Conservation (phyloP, 2,113 vertebrate genomes). For the Tyrannus savana region DNA sequence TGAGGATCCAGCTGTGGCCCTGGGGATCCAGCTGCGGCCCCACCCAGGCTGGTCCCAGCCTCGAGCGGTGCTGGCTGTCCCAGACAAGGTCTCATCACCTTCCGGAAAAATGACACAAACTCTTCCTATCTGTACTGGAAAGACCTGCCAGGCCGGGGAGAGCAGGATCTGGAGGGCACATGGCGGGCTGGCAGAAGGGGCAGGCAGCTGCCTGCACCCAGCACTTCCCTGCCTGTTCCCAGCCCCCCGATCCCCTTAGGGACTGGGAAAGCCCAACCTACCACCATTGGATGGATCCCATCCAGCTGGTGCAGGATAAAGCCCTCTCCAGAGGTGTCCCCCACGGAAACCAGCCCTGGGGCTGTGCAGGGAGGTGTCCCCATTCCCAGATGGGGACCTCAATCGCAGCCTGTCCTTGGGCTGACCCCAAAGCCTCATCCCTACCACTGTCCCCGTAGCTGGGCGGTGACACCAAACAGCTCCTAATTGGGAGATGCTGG, state of each 20-base stretch:
- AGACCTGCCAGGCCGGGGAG: slow-evolving; percentile 44
- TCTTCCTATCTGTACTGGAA: slow-evolving; percentile 47
- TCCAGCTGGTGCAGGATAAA: neutral
- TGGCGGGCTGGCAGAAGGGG: neutral
- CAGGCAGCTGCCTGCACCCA: neutral
- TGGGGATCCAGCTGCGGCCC: neutral
- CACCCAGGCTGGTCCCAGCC: neutral
- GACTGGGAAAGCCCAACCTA: neutral
- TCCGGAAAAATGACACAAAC: slow-evolving; percentile 50
- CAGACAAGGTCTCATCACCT: slow-evolving; percentile 21
- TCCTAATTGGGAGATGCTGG: neutral
- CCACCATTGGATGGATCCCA: neutral
- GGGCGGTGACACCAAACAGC: neutral
- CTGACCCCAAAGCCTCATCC: neutral
- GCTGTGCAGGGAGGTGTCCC: neutral
- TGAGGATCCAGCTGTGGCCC: neutral
- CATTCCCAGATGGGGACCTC: accelerated
- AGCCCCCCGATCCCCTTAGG: neutral
- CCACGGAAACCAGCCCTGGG: neutral
- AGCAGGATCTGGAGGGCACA: neutral
- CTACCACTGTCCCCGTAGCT: accelerated
- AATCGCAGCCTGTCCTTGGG: neutral
- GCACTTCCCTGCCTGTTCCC: neutral
- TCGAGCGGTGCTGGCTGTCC: neutral
- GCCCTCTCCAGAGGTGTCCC: neutral